Evolutionary conservation across 2,797 vertebrate genomes (phyloP).

Genomic region (Anas bahamensis): DNA sequence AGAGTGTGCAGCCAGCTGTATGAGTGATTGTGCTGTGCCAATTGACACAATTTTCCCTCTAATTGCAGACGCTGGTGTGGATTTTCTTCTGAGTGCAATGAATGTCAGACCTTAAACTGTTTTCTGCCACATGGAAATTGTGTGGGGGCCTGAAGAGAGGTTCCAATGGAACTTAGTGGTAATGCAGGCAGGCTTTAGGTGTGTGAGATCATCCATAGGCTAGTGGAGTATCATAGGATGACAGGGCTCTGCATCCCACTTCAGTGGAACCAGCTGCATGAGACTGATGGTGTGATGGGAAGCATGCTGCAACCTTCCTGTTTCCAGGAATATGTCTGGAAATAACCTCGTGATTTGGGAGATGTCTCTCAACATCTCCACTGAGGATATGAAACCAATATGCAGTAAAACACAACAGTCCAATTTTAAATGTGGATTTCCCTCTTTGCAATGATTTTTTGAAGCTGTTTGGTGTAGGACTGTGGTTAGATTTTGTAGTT

Average conservation of each 20-base stretch:
- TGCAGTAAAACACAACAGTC: background rate
- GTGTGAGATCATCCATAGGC: background rate
- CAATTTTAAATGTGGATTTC: background rate
- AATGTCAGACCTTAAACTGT: background rate
- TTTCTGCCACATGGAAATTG: background rate
- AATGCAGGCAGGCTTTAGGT: background rate
- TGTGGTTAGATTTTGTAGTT: background rate
- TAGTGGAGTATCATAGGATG: background rate
- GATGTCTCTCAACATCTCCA: background rate
- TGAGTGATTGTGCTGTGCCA: background rate
- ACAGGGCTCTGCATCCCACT: background rate
- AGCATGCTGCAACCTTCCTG: background rate
- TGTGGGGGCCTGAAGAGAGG: rapidly evolving
- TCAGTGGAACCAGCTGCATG: background rate
- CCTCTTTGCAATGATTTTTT: background rate
- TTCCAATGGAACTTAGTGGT: background rate
- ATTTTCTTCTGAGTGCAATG: background rate
- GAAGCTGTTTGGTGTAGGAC: background rate
- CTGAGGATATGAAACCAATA: background rate
- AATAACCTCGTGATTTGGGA: background rate
- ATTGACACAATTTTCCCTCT: background rate
- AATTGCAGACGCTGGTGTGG: rapidly evolving
- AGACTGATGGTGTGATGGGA: background rate
- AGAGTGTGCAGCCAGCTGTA: background rate
- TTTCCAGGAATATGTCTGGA: background rate